phyloP scores from a whole-genome alignment of 2,113 vertebrate species.

The Phaethornis superciliosus region DNA sequence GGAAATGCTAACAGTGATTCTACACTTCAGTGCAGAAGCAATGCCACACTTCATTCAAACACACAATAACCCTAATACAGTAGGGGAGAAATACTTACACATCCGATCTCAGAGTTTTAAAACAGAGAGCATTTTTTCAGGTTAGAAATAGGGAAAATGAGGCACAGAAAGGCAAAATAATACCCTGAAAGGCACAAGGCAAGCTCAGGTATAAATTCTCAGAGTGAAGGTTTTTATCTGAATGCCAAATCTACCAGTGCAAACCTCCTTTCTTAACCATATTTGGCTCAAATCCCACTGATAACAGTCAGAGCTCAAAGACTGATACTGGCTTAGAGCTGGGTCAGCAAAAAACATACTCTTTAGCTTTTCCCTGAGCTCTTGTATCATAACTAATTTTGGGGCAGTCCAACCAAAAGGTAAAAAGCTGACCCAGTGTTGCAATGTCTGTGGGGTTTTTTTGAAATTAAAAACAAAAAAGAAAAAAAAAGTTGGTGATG shows the following conservation, averaged over 20 bases:
- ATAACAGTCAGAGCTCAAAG: neutral
- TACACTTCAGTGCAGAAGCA: neutral
- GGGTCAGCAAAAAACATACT: neutral
- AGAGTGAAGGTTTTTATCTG: neutral
- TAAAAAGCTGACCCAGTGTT: neutral
- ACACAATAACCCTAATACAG: fast-evolving
- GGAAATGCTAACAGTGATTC: neutral
- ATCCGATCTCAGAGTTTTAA: neutral
- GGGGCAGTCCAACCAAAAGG: neutral
- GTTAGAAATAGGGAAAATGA: neutral
- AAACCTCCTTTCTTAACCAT: neutral
- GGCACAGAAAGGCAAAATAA: neutral
- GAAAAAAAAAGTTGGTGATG: no score
- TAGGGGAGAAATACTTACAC: neutral
- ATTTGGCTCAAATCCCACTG: neutral
- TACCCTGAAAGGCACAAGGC: neutral
- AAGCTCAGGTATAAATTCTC: neutral
- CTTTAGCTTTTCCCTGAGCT: neutral
- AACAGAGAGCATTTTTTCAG: neutral
- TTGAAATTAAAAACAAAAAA: neutral
- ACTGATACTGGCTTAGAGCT: neutral
- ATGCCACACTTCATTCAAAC: neutral
- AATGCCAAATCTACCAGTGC: neutral
- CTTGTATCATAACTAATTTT: neutral
- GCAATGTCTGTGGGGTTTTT: neutral